Percentiles rank a stretch among this genome's conserved stretches.
These are phyloP conservation scores for Stenoptilia bipunctidactyla DNA, from an alignment of 2,888 invertebrate genomes.

Conservation along the genomic window DNA sequence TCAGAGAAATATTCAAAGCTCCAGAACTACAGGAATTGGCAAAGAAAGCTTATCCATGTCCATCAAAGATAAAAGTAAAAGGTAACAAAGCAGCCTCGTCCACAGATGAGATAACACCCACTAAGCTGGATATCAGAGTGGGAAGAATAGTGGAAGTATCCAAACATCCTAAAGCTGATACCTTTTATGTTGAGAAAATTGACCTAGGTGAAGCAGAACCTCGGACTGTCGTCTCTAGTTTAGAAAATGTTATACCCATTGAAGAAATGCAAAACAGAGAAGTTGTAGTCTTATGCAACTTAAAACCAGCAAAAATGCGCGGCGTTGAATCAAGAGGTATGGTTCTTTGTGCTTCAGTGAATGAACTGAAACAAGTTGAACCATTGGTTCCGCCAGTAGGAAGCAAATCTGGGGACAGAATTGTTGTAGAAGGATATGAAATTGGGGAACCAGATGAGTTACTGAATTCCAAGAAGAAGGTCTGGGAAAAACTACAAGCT, in stretches of 20 bases:
- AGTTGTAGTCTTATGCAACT: constrained; percentile 94
- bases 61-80: constrained; percentile 71
- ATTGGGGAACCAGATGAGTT: constrained; percentile 84
- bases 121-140: constrained; percentile 86
- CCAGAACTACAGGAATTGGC: constrained; percentile 84
- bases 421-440: constrained; percentile 87
- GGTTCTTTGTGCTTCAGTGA: constrained; percentile 90
- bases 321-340: constrained; percentile 93
- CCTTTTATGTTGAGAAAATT: constrained; percentile 92
- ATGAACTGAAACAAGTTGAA: constrained; percentile 87
- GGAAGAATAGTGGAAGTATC: constrained; percentile 88
- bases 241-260: constrained; percentile 91
- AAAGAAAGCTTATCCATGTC: constrained; percentile 87
- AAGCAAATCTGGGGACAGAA: constrained; percentile 84
- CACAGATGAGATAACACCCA: constrained; percentile 76
- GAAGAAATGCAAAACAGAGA: constrained; percentile 91
- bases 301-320: constrained; percentile 97
- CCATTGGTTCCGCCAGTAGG: constrained; percentile 83
- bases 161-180: constrained; percentile 93
- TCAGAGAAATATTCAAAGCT: constrained; percentile 86
- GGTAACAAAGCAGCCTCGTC: constrained; percentile 28
- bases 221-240: constrained; percentile 85
- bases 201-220: constrained; percentile 85
- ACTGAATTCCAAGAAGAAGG: constrained; percentile 95
- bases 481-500: constrained; percentile 93